Evolutionary conservation across 2,888 invertebrate genomes (phyloP).

Genomic region (Aplocera efformata): DNA sequence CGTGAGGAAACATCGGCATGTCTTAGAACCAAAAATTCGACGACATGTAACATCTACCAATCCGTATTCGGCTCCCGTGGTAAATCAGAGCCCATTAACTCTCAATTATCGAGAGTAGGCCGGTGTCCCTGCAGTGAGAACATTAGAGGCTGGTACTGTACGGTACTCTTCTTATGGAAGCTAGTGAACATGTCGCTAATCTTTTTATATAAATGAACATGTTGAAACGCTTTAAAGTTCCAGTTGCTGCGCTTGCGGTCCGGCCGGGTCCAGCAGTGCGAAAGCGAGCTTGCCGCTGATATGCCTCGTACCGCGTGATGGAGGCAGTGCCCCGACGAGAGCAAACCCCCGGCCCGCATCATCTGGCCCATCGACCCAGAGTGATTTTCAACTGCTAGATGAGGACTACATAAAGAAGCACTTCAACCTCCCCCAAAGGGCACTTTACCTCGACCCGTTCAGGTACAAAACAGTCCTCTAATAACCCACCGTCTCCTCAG

Average conservation of each 20-base stretch:
- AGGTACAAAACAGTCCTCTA: slow-evolving; percentile 34
- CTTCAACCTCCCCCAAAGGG: slow-evolving; percentile 57
- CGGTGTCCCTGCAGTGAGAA: too few relatives aligned
- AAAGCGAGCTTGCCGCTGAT: slow-evolving; percentile 53
- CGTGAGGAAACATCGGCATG: too few relatives aligned
- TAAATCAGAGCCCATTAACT: too few relatives aligned
- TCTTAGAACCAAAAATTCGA: too few relatives aligned
- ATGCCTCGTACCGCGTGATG: slow-evolving; percentile 63
- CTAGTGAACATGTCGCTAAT: too few relatives aligned
- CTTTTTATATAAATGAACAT: too few relatives aligned
- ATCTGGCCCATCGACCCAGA: slow-evolving; percentile 23
- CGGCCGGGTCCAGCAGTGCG: slow-evolving; percentile 28
- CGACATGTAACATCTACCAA: too few relatives aligned
- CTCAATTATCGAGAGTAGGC: too few relatives aligned
- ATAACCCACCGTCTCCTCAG: too few relatives aligned
- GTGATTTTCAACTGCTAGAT: slow-evolving; percentile 52
- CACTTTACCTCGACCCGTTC: slow-evolving; percentile 63
- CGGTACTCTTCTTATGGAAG: too few relatives aligned
- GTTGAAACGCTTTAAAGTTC: background rate
- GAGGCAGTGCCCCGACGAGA: slow-evolving; percentile 23
- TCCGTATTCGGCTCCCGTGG: too few relatives aligned
- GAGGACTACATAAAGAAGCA: slow-evolving; percentile 62
- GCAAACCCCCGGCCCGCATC: slow-evolving; percentile 27
- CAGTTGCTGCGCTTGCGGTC: slow-evolving; percentile 56
- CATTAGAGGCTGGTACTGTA: too few relatives aligned